Base-by-base conservation (phyloP, 2,888 invertebrate species). In the Platycheirus rosarum region DNA sequence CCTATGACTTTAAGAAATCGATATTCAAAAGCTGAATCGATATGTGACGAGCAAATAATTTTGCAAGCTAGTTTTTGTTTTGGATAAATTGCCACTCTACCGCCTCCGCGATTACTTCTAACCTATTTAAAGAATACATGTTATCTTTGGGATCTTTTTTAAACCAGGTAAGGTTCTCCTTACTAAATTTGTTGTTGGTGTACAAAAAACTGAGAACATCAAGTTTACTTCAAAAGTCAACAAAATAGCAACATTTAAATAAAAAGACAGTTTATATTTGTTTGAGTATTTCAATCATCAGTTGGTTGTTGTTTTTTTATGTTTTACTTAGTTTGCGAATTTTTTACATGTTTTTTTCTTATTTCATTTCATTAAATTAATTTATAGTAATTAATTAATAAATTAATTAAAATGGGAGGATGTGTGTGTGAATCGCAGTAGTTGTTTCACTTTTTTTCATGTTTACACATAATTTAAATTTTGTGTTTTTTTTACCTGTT, bases 211-310 rank as follows among this genome's bases (percentile, higher is more conserved):
- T 23, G 3, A 23, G 6, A 23, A 23, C 3, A 23, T 6, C 23
- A 23, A 23, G n/a, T 23, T 2, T 6, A 23, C 23, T 23, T 23
- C 20, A 49, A 35, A 8, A 6, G 3, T 32, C 29, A 11, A 23
- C 8, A n/a, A 20, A 40, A 11, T 8, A 18, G 9, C 16, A 23
- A 4, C n/a, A 46, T 35, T n/a, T 44, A 71, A 73, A 63, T 74
- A 18, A 80, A 78, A 80, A 80, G 18, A 51, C 75, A 62, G 40
- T 29, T 44, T 44, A 42, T 26, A 53, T 77, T 70, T 76, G 65
- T 70, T 80, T 80, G 80, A 76, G 80, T 80, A 80, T 80, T 80
- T 80, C 80, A 70, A 80, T 80, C 80, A 80, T 80, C 80, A 65
- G 79, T 75, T 77, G 77, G 62, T 70, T 48, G 51, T 76, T 53